phyloP scores from a whole-genome alignment of 2,888 invertebrate genomes.

The Aproaerema taeniolella region DNA sequence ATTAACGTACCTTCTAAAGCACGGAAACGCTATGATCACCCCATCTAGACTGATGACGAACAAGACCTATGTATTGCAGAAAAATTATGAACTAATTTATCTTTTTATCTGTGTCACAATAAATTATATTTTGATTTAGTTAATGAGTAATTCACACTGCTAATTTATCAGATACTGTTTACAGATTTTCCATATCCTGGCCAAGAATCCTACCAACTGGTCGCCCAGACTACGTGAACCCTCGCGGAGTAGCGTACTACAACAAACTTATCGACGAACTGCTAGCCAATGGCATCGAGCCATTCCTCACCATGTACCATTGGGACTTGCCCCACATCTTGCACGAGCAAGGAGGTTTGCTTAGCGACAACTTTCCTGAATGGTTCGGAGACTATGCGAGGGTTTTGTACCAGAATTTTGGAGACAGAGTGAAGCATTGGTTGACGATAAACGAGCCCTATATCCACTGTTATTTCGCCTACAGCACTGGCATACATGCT shows the following conservation, averaged over 20 bases:
- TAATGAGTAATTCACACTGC: too few species aligned
- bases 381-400: slow-evolving; percentile 48
- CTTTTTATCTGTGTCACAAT: too few species aligned
- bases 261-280: slow-evolving; percentile 58
- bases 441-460: slow-evolving; percentile 82
- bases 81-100: too few species aligned
- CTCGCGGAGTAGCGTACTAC: slow-evolving; percentile 61
- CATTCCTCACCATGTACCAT: slow-evolving; percentile 55
- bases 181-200: slow-evolving; percentile 73
- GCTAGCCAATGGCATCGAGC: slow-evolving; percentile 54
- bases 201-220: slow-evolving; percentile 31
- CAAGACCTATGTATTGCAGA: too few species aligned
- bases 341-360: slow-evolving; percentile 31
- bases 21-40: too few species aligned
- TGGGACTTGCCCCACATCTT: slow-evolving; percentile 47
- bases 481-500: slow-evolving; percentile 39
- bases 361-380: slow-evolving; percentile 35
- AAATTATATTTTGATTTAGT: too few species aligned
- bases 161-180: too few species aligned
- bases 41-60: too few species aligned
- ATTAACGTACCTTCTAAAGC: too few species aligned
- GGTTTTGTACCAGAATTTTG: slow-evolving; percentile 62
- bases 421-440: slow-evolving; percentile 78
- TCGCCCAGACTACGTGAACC: slow-evolving; percentile 17
- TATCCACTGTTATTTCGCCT: slow-evolving; percentile 38